Percentiles rank a stretch among this genome's conserved stretches.
phyloP scores from a whole-genome alignment of 1,140 invertebrate genomes.

The Polyergus mexicanus region DNA sequence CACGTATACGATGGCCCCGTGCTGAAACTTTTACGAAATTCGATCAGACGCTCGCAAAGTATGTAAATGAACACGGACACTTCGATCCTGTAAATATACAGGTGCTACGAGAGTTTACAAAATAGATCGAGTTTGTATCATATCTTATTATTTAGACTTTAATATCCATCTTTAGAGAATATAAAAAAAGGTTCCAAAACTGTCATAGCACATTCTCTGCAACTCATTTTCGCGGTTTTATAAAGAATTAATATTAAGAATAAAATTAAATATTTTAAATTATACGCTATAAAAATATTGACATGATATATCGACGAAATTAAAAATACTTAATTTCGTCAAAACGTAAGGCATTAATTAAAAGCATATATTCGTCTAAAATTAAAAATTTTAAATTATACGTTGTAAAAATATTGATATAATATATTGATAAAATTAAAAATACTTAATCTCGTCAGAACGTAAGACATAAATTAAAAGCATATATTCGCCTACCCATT shows the following conservation, averaged over 20 bases:
- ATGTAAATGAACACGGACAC: slow-evolving; percentile 52
- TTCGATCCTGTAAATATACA: slow-evolving; percentile 49
- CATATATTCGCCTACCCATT: background rate
- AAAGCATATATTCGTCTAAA: background rate
- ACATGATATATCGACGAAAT: background rate
- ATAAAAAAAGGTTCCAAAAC: background rate
- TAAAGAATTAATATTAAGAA: background rate
- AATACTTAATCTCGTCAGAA: background rate
- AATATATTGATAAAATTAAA: background rate
- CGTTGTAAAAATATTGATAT: background rate
- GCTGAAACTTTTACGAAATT: slow-evolving; percentile 56
- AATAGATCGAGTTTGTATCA: slow-evolving; percentile 21
- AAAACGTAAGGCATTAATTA: background rate
- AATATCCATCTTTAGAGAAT: slow-evolving; percentile 20
- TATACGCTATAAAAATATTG: background rate
- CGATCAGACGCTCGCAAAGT: slow-evolving; percentile 39
- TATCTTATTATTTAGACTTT: slow-evolving; percentile 39
- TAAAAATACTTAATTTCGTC: background rate
- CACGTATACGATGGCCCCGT: background rate
- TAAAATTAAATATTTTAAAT: background rate
- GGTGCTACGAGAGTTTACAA: background rate
- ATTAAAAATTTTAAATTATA: background rate
- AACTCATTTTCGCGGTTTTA: background rate
- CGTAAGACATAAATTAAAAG: background rate
- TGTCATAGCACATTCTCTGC: background rate